Evolutionary conservation across 2,797 vertebrate genomes (phyloP).

Genomic region (Trichosurus vulpecula): DNA sequence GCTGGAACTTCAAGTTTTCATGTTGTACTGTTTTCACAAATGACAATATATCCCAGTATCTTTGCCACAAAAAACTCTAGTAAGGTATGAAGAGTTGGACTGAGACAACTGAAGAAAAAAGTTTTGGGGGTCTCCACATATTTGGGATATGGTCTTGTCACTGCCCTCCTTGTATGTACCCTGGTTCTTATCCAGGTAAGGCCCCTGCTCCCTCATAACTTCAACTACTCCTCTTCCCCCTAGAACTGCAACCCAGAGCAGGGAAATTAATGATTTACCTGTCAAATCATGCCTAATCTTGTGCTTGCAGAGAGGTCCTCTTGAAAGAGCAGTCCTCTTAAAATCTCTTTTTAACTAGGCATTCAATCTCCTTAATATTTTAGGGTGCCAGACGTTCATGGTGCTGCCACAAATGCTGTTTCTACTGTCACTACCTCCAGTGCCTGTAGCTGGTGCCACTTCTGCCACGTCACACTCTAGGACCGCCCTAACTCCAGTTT

Average conservation of each 20-base stretch:
- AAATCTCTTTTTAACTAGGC: background rate
- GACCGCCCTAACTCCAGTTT: background rate
- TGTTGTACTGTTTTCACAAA: background rate
- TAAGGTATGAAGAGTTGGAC: background rate
- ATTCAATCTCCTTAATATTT: background rate
- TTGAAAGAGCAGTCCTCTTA: background rate
- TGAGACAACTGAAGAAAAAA: background rate
- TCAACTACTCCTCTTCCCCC: background rate
- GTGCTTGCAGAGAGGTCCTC: background rate
- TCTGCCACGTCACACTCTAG: background rate
- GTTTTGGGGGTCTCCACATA: background rate
- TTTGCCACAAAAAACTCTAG: background rate
- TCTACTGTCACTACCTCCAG: background rate
- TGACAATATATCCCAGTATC: background rate
- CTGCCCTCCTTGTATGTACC: background rate
- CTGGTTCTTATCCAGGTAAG: background rate
- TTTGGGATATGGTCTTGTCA: background rate
- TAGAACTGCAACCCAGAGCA: background rate
- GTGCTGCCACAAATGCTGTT: background rate
- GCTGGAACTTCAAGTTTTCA: background rate
- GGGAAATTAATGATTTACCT: background rate
- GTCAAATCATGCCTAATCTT: background rate
- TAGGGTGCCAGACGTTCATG: background rate
- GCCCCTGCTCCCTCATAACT: background rate
- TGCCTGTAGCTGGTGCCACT: background rate